Conservation (phyloP, 2,797 vertebrate species). For the Enteromius anoplus region DNA sequence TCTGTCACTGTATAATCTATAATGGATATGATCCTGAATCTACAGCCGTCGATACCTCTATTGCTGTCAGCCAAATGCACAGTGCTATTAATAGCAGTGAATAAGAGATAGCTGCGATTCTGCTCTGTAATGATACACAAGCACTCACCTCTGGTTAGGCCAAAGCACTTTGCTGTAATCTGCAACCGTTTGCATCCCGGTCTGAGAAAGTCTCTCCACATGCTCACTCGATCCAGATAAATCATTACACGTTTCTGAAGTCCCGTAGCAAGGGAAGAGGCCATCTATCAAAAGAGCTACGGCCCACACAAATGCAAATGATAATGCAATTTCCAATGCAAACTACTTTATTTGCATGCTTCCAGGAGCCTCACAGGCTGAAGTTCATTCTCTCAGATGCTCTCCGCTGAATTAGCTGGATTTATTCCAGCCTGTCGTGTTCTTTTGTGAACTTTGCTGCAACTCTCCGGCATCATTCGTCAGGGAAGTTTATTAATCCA, state of each 20-base stretch:
- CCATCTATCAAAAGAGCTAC: background rate
- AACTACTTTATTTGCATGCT: constrained; percentile 21
- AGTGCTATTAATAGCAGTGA: constrained; percentile 8
- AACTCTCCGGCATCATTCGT: background rate
- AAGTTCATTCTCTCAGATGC: background rate
- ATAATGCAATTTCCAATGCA: background rate
- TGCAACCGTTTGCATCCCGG: background rate
- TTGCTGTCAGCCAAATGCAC: constrained; percentile 23
- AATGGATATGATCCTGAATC: constrained; percentile 39
- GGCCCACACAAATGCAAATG: constrained; percentile 6
- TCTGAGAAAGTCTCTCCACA: background rate
- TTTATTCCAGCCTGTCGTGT: background rate
- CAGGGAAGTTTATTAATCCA: constrained; percentile 2
- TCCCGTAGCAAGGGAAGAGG: background rate
- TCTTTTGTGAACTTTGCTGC: background rate
- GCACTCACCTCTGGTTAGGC: constrained; percentile 53
- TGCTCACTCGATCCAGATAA: background rate
- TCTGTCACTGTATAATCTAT: constrained; percentile 19
- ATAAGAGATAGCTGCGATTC: background rate
- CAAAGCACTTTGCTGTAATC: background rate
- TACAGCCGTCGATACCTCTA: constrained; percentile 11
- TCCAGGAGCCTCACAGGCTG: background rate
- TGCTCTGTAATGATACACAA: background rate
- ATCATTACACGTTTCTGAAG: background rate
- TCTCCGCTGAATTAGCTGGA: background rate